Percentiles rank a stretch among this genome's conserved stretches.
phyloP scores from a whole-genome alignment of 2,888 invertebrate species.

The Poecilus cupreus region DNA sequence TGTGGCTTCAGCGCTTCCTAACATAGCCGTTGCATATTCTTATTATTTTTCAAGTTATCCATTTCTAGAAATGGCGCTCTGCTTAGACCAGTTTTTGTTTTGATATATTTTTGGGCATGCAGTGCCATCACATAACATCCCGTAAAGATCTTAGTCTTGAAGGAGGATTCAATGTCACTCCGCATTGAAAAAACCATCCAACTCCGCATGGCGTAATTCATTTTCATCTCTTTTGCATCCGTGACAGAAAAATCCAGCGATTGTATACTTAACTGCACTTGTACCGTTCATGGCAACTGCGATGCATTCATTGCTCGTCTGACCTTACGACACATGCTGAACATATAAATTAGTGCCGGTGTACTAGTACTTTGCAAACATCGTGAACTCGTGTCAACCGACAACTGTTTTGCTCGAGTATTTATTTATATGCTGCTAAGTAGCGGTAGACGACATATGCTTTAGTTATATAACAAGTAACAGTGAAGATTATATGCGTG shows the following conservation, averaged over 20 bases:
- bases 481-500: not conserved
- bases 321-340: slow-evolving; percentile 50
- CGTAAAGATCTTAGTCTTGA: too few species aligned
- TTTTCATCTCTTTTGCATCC: slow-evolving; percentile 6
- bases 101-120: too few species aligned
- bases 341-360: slow-evolving; percentile 55
- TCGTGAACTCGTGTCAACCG: slow-evolving; percentile 22
- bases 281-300: slow-evolving; percentile 45
- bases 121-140: too few species aligned
- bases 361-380: slow-evolving; percentile 48
- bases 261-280: slow-evolving; percentile 49
- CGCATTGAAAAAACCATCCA: too few species aligned
- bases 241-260: not conserved
- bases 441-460: slow-evolving; percentile 2
- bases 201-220: too few species aligned
- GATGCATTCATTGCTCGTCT: slow-evolving; percentile 39
- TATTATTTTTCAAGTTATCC: too few species aligned
- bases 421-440: not conserved
- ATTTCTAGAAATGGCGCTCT: too few species aligned
- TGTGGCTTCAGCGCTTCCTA: too few species aligned
- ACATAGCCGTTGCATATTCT: too few species aligned
- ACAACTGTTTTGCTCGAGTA: slow-evolving; percentile 4
- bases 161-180: too few species aligned
- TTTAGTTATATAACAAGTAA: slow-evolving; percentile 12
- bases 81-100: too few species aligned